Evolutionary conservation across 2,888 invertebrate genomes (phyloP).

Genomic region (Melinaea marsaeus): DNA sequence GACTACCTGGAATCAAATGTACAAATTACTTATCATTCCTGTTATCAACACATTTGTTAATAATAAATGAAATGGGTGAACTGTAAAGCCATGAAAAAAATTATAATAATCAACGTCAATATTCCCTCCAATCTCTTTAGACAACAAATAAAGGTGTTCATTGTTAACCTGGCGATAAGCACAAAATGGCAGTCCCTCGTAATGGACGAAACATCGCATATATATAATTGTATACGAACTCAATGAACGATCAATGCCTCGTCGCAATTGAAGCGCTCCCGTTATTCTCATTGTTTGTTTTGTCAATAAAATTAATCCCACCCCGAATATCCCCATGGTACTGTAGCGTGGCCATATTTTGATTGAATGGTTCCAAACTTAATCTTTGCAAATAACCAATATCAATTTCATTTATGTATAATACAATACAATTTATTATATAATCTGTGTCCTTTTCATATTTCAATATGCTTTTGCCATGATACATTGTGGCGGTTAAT

Average conservation of each 20-base stretch:
- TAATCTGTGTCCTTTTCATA: constrained; percentile 21
- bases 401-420: constrained; percentile 48
- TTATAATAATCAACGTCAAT: neutral
- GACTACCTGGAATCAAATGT: constrained; percentile 81
- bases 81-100: neutral
- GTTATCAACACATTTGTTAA: neutral
- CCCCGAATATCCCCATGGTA: constrained; percentile 50
- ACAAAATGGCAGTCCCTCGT: constrained; percentile 12
- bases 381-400: constrained; percentile 65
- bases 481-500: constrained; percentile 20
- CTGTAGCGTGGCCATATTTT: constrained; percentile 56
- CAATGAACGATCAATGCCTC: constrained; percentile 30
- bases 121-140: constrained; percentile 7
- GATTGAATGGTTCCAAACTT: constrained; percentile 69
- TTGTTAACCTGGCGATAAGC: constrained; percentile 8
- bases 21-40: neutral
- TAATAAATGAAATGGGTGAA: too few species aligned
- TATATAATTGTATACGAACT: constrained; percentile 10
- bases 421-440: constrained; percentile 31
- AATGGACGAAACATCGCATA: constrained; percentile 4
- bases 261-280: constrained; percentile 47
- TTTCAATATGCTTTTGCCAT: constrained; percentile 22
- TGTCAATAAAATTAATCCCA: constrained; percentile 69
- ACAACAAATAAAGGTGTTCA: constrained; percentile 2
- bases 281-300: constrained; percentile 52